Percentiles rank a stretch among this genome's conserved stretches.
These are phyloP conservation scores for Drosophila baimaii DNA, from an alignment of 1,140 invertebrate species.

Conservation along the genomic window DNA sequence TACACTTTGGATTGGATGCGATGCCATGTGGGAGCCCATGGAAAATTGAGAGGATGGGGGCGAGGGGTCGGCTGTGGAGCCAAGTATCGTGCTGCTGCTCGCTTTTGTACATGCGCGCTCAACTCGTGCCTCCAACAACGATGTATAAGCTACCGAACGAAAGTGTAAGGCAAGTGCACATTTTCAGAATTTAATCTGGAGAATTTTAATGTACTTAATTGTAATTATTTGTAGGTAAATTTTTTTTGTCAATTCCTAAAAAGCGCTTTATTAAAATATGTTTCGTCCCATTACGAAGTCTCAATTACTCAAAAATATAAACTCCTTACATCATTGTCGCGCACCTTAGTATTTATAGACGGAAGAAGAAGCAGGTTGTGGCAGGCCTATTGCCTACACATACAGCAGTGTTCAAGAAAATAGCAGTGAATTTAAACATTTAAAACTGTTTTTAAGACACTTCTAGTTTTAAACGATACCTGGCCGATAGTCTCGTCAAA, in stretches of 20 bases:
- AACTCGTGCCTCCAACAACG: conserved; percentile 62
- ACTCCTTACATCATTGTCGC: conserved; percentile 14
- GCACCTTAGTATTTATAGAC: conserved; percentile 70
- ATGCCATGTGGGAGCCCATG: conserved; percentile 44
- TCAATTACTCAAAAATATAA: neutral
- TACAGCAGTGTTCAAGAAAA: no score
- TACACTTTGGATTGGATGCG: conserved; percentile 41
- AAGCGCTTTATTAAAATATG: no score
- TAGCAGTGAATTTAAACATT: no score
- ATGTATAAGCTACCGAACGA: neutral
- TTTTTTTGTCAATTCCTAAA: no score
- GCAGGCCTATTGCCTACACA: conserved; percentile 46
- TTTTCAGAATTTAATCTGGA: neutral
- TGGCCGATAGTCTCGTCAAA: no score
- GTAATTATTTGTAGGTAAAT: no score
- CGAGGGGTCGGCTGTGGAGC: conserved; percentile 9
- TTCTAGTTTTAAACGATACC: no score
- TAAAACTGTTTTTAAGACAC: no score
- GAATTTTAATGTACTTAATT: neutral
- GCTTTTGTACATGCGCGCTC: conserved; percentile 66
- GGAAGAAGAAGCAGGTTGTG: conserved; percentile 70
- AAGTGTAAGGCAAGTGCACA: neutral
- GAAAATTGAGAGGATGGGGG: conserved; percentile 3
- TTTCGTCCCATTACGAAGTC: no score
- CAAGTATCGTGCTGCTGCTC: conserved; percentile 26